These are phyloP conservation scores for Noctua janthina DNA, from an alignment of 2,888 invertebrate species.

Conservation along the genomic window DNA sequence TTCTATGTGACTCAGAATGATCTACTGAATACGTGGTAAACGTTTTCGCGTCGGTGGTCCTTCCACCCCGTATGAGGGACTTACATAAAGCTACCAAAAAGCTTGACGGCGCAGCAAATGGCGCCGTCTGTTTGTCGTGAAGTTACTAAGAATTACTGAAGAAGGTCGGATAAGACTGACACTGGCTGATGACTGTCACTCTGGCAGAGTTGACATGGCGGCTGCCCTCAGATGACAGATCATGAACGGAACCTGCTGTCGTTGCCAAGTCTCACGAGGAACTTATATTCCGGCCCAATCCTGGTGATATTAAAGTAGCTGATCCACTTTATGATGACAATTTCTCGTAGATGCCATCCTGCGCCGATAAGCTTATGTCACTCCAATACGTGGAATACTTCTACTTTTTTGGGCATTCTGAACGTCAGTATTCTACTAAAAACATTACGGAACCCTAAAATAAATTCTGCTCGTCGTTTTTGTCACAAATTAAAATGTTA, in stretches of 20 bases:
- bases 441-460: not conserved
- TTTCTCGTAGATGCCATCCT: not conserved
- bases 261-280: too few relatives aligned
- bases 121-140: not conserved
- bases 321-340: not conserved
- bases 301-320: not conserved
- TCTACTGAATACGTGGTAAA: too few relatives aligned
- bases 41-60: too few relatives aligned
- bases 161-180: not conserved
- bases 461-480: not conserved
- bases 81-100: not conserved
- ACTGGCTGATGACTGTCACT: not conserved
- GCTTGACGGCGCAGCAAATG: too few relatives aligned
- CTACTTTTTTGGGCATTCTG: not conserved
- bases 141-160: not conserved
- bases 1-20: too few relatives aligned
- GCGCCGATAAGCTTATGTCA: not conserved
- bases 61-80: too few relatives aligned
- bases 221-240: not conserved
- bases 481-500: constrained; percentile 23
- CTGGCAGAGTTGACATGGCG: not conserved
- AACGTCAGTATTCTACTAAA: not conserved
- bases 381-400: too few relatives aligned
- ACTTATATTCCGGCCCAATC: not conserved
- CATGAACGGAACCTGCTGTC: too few relatives aligned